Base-by-base conservation (phyloP, 2,888 invertebrate species). In the Andrena hattorfiana region DNA sequence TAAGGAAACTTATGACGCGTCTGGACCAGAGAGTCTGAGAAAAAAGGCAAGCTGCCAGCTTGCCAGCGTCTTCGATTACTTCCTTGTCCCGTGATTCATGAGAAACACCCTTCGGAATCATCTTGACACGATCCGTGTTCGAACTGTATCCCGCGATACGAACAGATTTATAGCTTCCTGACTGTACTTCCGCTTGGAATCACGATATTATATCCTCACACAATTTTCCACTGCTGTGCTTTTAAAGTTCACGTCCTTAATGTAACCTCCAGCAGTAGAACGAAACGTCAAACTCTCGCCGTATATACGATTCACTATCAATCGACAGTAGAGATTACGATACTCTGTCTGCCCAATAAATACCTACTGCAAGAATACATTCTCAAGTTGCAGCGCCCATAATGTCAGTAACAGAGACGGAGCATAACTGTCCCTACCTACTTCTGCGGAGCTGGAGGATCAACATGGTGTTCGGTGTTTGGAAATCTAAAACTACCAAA, bases 1-100 rank as follows among this genome's bases (percentile, higher is more conserved):
- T 89, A 89, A 89, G 89, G 81, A 90, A 91, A 90, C 90, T 90
- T 84, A 84, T 83, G 83, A 85, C 82, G 77, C 67, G 82, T 49
- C 69, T 81, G 78, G 70, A 66, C 69, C 71, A 51, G 62, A 74
- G 67, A 78, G 51, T 70, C 76, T 79, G 85, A 76, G 80, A 90
- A 85, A 89, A 85, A 82, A 77, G 35, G 35, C 62, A 8, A 68
- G 68, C 72, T 70, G 77, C 78, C 77, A 80, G 78, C 81, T 81
- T 77, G 86, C 81, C 80, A 51, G 49, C 85, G 88, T 88, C 83
- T 87, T 77, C 80, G 77, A 77, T 88, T 78, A 85, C 77, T 86
- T 86, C 86, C 86, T 73, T 7, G 62, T 82, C 49, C 35, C 51
- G 28, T 56, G 77, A 76, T 78, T 76, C 59, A 35, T 28, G 35